These are phyloP conservation scores for Gnathonemus longibarbis DNA, from an alignment of 2,113 vertebrate species.

Conservation along the genomic window DNA sequence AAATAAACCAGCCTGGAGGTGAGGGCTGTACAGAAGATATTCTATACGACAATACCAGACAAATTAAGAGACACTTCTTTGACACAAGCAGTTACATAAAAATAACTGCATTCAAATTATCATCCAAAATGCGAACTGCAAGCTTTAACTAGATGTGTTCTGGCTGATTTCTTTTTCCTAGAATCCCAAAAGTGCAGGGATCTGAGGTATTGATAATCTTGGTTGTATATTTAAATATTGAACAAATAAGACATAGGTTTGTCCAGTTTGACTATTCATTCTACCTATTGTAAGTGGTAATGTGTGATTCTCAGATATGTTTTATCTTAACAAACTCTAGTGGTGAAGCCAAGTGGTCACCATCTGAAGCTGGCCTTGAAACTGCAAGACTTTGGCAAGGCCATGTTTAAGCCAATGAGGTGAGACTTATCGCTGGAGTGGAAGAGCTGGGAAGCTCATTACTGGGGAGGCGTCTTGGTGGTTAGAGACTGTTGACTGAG, in stretches of 20 bases:
- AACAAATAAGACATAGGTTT: background rate
- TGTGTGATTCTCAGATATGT: background rate
- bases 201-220: background rate
- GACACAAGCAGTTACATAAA: slow-evolving; percentile 19
- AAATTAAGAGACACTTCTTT: slow-evolving; percentile 5
- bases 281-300: background rate
- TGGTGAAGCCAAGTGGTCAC: slow-evolving; percentile 92
- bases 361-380: slow-evolving; percentile 88
- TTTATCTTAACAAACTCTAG: background rate
- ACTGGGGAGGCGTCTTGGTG: background rate
- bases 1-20: slow-evolving; percentile 5
- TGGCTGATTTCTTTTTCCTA: background rate
- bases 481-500: background rate
- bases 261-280: background rate
- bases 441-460: background rate
- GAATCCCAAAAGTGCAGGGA: background rate
- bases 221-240: background rate
- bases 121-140: background rate
- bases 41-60: slow-evolving; percentile 24
- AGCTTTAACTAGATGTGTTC: background rate
- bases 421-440: slow-evolving; percentile 48
- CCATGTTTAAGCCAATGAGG: slow-evolving; percentile 98
- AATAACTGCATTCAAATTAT: slow-evolving; percentile 35
- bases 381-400: slow-evolving; percentile 84
- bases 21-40: slow-evolving; percentile 24